Evolutionary conservation across 2,797 vertebrate genomes (phyloP).

Genomic region (Sternotherus odoratus): DNA sequence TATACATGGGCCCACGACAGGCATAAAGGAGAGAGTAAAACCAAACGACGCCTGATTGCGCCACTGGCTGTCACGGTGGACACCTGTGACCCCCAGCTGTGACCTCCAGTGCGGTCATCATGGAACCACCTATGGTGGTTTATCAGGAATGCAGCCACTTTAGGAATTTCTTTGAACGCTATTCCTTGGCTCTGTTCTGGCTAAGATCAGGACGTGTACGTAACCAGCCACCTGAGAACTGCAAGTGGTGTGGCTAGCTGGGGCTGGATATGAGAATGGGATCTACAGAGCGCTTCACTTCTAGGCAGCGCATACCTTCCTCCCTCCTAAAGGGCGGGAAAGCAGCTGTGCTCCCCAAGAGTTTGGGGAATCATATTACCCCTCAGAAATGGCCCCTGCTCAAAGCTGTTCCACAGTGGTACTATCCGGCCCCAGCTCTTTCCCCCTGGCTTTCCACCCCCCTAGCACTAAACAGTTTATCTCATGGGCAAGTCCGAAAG

Average conservation of each 20-base stretch:
- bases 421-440: background rate
- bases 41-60: background rate
- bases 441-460: background rate
- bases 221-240: background rate
- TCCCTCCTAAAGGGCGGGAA: background rate
- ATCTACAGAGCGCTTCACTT: background rate
- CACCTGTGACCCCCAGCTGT: background rate
- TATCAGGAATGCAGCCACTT: background rate
- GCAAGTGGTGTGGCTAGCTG: accelerated
- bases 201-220: too few relatives aligned
- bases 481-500: background rate
- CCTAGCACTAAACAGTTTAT: background rate
- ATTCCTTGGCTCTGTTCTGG: too few relatives aligned
- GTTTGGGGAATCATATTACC: too few relatives aligned
- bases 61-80: background rate
- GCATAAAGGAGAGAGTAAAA: background rate
- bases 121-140: background rate
- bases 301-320: background rate
- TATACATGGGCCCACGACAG: background rate
- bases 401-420: background rate
- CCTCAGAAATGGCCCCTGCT: too few relatives aligned
- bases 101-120: background rate
- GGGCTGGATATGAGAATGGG: background rate
- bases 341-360: background rate
- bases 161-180: background rate